Base-by-base conservation (phyloP, 1,140 invertebrate genomes). In the Dreissena rostriformis region DNA sequence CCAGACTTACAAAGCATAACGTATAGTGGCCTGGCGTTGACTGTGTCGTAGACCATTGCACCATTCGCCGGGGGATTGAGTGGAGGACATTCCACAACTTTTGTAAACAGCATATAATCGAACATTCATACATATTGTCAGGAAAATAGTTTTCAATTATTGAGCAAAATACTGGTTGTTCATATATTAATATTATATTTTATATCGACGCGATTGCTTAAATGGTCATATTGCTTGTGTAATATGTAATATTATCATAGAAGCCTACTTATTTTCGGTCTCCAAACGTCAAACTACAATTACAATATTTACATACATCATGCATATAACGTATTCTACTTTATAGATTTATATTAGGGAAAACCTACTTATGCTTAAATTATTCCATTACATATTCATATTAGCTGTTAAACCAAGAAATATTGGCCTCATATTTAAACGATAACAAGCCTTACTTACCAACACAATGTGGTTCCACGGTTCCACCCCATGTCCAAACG, bases 51-150 rank as follows among this genome's bases (percentile, higher is more conserved):
- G 0, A 39, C 65, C 11, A 82, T 19, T 0, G 72, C 72, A 68
- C 81, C 81, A 22, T 82, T 82, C 7, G 55, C 29, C 51, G 81
- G 81, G 5, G 72, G 39, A 68, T 66, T 28, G 14, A 82, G 51
- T 17, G 61, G 57, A 11, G 71, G 81, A 39, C 81, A 82, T 12
- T 26, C 22, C 17, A 75, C 52, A 53, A 51, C 81, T 82, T 55
- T 51, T 65, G 52, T 24, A 12, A 17, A 65, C 17, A 63, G 26
- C 66, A 66, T 5, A 1, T 57, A 6, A 55, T 15, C n/a, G 8
- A 65, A 63, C 0, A 11, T 77, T 17, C 7, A 65, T 14, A 24
- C 66, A 39, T 65, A 28, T 65, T 49, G 26, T 22, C 29, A 14
- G n/a, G 28, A 14, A 55, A 15, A 75, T 53, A 11, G 53, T 15